Conservation (phyloP, 2,113 vertebrate genomes). For the Chrysemys picta region DNA sequence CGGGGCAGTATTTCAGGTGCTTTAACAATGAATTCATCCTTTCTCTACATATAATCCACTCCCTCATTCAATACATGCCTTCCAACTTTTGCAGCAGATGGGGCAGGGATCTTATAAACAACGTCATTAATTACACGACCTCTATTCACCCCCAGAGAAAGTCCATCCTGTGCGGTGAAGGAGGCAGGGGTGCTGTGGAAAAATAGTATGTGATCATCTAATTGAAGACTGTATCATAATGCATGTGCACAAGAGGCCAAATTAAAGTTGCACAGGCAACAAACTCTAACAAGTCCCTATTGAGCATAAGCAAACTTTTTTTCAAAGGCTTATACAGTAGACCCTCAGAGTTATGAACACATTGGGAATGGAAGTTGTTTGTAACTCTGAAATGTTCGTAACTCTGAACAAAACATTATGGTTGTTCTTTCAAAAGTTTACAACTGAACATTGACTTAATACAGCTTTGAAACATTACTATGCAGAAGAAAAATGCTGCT, state of each 20-base stretch:
- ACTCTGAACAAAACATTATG: too few relatives aligned
- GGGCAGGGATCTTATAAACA: background rate
- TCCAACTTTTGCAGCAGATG: background rate
- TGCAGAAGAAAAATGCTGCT: too few relatives aligned
- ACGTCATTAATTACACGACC: background rate
- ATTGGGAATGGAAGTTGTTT: too few relatives aligned
- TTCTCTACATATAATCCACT: background rate
- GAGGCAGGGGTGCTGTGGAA: background rate
- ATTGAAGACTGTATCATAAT: background rate
- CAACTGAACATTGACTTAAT: too few relatives aligned
- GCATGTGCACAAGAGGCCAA: background rate
- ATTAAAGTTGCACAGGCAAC: background rate
- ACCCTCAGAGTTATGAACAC: too few relatives aligned
- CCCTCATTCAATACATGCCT: background rate
- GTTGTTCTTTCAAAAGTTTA: too few relatives aligned
- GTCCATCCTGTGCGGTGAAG: background rate
- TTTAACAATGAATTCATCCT: background rate
- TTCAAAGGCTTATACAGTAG: background rate
- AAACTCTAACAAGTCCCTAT: background rate
- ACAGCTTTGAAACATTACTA: too few relatives aligned
- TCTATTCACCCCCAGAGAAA: background rate
- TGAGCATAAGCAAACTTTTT: background rate
- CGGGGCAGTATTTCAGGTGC: background rate
- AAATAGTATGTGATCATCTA: background rate
- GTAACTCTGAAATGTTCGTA: too few relatives aligned